These are phyloP conservation scores for Coptodon rendalli DNA, from an alignment of 2,113 vertebrate genomes.

Conservation along the genomic window DNA sequence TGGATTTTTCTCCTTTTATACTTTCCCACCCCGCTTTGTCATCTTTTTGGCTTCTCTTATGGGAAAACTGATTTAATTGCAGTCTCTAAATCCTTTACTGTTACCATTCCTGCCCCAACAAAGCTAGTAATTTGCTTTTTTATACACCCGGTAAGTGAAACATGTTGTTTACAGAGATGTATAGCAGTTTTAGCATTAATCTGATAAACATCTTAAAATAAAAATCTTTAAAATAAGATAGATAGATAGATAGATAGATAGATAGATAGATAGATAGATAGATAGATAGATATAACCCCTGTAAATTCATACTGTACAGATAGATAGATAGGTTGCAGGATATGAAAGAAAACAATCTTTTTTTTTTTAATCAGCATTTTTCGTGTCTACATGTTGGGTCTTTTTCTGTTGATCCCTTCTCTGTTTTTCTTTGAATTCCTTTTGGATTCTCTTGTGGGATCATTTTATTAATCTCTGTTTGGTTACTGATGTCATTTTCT, in stretches of 20 bases:
- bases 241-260: not conserved
- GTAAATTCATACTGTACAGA: too few relatives aligned
- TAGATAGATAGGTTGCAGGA: not conserved
- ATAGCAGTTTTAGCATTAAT: not conserved
- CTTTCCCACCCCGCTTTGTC: not conserved
- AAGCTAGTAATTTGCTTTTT: not conserved
- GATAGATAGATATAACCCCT: not conserved
- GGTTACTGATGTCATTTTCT: fast-evolving
- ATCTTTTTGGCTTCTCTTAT: not conserved
- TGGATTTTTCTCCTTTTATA: not conserved
- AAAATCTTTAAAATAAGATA: not conserved
- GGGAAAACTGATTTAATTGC: not conserved
- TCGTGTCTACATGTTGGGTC: not conserved
- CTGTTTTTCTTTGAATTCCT: not conserved
- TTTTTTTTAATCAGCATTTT: not conserved
- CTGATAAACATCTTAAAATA: fast-evolving
- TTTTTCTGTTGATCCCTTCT: not conserved
- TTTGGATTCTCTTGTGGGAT: not conserved
- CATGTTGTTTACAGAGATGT: not conserved
- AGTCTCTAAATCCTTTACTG: not conserved
- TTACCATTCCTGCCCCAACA: not conserved
- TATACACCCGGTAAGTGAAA: not conserved
- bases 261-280: not conserved
- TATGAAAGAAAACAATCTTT: not conserved
- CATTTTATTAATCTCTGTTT: not conserved